These are phyloP conservation scores for Ophonus ardosiacus DNA, from an alignment of 2,888 invertebrate species.

Conservation along the genomic window DNA sequence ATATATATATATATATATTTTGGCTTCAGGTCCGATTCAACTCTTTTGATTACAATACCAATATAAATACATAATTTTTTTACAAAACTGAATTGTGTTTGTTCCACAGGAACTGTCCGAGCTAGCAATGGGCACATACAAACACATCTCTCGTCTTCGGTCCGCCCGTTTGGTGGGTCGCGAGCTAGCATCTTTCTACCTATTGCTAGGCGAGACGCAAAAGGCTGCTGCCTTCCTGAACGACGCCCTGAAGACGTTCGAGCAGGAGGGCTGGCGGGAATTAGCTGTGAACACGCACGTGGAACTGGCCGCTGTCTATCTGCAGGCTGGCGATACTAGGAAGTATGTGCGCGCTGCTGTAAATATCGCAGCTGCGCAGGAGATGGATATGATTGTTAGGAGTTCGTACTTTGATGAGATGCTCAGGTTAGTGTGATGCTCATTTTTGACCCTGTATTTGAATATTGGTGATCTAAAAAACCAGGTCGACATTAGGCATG, in stretches of 20 bases:
- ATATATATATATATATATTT: too few relatives aligned
- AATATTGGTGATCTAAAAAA: too few relatives aligned
- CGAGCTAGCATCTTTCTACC: conserved; percentile 94
- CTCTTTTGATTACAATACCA: too few relatives aligned
- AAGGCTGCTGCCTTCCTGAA: conserved; percentile 93
- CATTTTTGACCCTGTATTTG: too few relatives aligned
- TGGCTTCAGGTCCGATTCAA: too few relatives aligned
- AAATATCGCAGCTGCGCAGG: conserved; percentile 86
- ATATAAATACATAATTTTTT: too few relatives aligned
- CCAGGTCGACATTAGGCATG: too few relatives aligned
- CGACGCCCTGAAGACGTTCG: conserved; percentile 91
- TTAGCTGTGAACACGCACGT: conserved; percentile 90
- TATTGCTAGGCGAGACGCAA: conserved; percentile 89
- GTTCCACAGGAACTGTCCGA: conserved; percentile 88
- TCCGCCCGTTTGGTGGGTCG: conserved; percentile 93
- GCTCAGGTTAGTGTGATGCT: conserved; percentile 76
- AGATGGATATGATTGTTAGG: conserved; percentile 82
- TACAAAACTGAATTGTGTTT: background rate
- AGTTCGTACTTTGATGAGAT: conserved; percentile 88
- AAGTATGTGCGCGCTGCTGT: conserved; percentile 82
- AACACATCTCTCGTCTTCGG: conserved; percentile 89
- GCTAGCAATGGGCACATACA: conserved; percentile 96
- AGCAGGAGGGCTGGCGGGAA: conserved; percentile 91
- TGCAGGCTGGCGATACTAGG: conserved; percentile 86
- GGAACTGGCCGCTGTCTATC: conserved; percentile 90